phyloP scores from a whole-genome alignment of 2,113 vertebrate genomes.

The Asarcornis scutulata region DNA sequence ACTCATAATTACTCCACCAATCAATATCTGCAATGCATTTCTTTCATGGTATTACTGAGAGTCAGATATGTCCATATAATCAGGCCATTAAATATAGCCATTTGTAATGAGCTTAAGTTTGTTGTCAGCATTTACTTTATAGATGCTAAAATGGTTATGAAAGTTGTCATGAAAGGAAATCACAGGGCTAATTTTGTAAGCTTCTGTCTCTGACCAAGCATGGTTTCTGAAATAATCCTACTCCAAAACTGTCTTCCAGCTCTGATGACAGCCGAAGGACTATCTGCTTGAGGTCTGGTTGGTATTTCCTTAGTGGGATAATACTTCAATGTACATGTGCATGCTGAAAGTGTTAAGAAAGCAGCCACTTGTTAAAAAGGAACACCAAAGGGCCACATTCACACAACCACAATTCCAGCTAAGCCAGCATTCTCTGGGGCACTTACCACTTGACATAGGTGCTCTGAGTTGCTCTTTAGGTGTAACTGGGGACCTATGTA shows the following conservation, averaged over 20 bases:
- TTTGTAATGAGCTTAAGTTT: neutral
- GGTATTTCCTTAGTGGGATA: neutral
- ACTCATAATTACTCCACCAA: neutral
- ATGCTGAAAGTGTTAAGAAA: neutral
- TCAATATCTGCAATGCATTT: constrained; percentile 35
- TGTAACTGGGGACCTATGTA: neutral
- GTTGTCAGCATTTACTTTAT: neutral
- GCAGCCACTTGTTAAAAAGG: neutral
- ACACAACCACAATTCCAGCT: neutral
- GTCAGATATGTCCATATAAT: neutral
- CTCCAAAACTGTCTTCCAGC: neutral
- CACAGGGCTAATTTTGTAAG: no score
- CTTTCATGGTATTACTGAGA: neutral
- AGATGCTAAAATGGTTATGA: neutral
- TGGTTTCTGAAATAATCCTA: neutral
- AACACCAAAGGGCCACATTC: neutral
- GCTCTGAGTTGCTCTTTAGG: neutral
- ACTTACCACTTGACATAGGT: neutral
- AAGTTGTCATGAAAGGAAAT: neutral
- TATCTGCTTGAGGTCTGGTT: neutral
- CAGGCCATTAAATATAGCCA: neutral
- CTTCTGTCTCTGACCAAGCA: neutral
- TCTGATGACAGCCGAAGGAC: neutral
- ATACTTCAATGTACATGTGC: neutral
- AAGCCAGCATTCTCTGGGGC: neutral